Evolutionary conservation across 2,888 invertebrate species (phyloP), one percentile per base, ranked within the genome.

Genomic region (Silvanus unidentatus): DNA sequence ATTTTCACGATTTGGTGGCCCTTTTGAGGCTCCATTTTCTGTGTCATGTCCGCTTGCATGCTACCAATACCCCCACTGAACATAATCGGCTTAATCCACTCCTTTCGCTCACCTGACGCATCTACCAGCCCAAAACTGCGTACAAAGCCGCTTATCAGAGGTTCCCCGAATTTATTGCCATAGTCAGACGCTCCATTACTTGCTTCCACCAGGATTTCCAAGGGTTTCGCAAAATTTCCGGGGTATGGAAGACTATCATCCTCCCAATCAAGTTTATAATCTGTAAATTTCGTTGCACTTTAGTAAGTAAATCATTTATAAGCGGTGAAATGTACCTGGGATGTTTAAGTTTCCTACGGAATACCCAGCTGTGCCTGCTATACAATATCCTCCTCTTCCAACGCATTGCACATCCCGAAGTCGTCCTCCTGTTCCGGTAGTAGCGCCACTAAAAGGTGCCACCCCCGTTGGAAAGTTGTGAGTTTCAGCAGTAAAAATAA

Each of bases 141-240:
- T 0, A 88, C 86, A 69, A 97, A 98, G 4, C 98, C 98, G 62
- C 79, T 73, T 51, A 98, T 81, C 1, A 98, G 79, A 0, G 98
- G 98, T 69, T 99, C 98, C 0, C 97, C 98, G 73, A 98, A 99
- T 74, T 99, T 98, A 72, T 99, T 99, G 5, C 98, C 98, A 70
- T 98, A 99, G 70, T 99, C 98, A 0, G 96, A 96, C 2, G 97
- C 98, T 1, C 98, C 98, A 68, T 98, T 93, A 68, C 94, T 95
- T 0, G 97, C 98, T 71, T 97, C 94, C 16, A 99, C 84, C 13
- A 93, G 81, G 36, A 98, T 85, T 68, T 94, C 87, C 10, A 92
- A 72, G 0, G 98, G 94, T 1, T 81, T 77, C 1, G 97, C 96
- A 73, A 99, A 92, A 57, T 95, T 94, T 29, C 72, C 73, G 0